Evolutionary conservation across 2,888 invertebrate genomes (phyloP), one percentile per base, ranked within the genome.

Genomic region (Polia nebulosa): DNA sequence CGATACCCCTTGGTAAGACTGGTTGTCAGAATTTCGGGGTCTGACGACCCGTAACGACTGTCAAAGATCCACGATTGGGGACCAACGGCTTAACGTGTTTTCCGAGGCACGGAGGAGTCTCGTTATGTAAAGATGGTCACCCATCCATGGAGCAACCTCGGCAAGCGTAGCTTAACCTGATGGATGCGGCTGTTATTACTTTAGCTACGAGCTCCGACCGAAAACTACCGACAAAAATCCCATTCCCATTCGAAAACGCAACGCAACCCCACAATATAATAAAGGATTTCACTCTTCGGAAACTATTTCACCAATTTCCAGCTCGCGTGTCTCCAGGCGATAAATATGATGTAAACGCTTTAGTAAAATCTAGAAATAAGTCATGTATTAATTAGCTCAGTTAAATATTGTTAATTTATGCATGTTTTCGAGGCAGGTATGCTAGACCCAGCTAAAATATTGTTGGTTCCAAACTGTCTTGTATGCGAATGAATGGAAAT

Each of bases 341-440:
- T 83, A 82, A 82, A 84, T 83, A 84, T 84, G 84, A 80, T 84
- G 82, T 82, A 78, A 83, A 84, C 78, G 76, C 65, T 69, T 73
- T 56, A 67, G 59, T 74, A 77, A 84, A 84, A 82, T 80, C 81
- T 84, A 80, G 78, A 82, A 84, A 83, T 84, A 83, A 82, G 74
- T 84, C 81, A 81, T 47, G 80, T 83, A 84, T 83, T 84, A 84
- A 84, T 84, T 83, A 83, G 68, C 58, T 53, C 57, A 80, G 67
- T 78, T 84, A 76, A 80, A 80, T 80, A 80, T 78, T 49, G 76
- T 82, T 80, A 84, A 83, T 76, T 72, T 75, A 83, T 84, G 74
- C 78, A 78, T 80, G 64, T 80, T 83, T 82, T 76, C 64, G 41
- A 59, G 55, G 64, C 39, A 80, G 63, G 69, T 71, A 79, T 80